Conservation (phyloP, 1,140 invertebrate species). For the Drosophila parabipectinata region DNA sequence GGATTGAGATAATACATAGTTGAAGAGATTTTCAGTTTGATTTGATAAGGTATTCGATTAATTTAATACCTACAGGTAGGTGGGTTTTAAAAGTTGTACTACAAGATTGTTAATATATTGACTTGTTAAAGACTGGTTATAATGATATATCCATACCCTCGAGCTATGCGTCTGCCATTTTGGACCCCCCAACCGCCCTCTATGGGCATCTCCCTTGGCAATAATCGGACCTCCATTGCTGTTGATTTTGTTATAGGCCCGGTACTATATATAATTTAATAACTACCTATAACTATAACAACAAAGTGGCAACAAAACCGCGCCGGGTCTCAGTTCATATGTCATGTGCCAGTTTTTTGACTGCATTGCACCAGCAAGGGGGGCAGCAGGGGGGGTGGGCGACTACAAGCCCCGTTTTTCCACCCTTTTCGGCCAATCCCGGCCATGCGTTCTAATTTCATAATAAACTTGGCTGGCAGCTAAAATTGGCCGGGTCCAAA, state of each 20-base stretch:
- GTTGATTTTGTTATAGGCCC: slow-evolving; percentile 56
- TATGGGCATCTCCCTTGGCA: slow-evolving; percentile 62
- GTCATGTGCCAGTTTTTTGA: slow-evolving; percentile 78
- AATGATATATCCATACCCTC: slow-evolving; percentile 10
- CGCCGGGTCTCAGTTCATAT: slow-evolving; percentile 62
- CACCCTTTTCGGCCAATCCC: slow-evolving; percentile 26
- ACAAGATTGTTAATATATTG: background rate
- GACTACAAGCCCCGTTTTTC: background rate
- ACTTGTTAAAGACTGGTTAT: no score
- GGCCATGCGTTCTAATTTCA: slow-evolving; percentile 73
- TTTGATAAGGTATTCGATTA: no score
- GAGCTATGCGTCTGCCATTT: slow-evolving; percentile 20
- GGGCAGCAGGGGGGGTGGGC: no score
- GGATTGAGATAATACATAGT: background rate
- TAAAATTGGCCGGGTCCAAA: slow-evolving; percentile 68
- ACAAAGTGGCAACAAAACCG: slow-evolving; percentile 52
- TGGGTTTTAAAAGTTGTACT: background rate
- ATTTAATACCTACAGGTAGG: no score
- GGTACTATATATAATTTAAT: slow-evolving; percentile 72
- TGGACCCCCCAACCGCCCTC: slow-evolving; percentile 5
- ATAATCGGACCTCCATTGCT: slow-evolving; percentile 55
- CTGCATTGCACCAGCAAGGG: slow-evolving; percentile 58
- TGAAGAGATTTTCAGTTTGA: no score
- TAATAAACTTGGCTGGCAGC: slow-evolving; percentile 72
- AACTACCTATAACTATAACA: slow-evolving; percentile 53